Base-by-base conservation (phyloP, 92 coral and sea anemone species). In the Meandrina meandrites region DNA sequence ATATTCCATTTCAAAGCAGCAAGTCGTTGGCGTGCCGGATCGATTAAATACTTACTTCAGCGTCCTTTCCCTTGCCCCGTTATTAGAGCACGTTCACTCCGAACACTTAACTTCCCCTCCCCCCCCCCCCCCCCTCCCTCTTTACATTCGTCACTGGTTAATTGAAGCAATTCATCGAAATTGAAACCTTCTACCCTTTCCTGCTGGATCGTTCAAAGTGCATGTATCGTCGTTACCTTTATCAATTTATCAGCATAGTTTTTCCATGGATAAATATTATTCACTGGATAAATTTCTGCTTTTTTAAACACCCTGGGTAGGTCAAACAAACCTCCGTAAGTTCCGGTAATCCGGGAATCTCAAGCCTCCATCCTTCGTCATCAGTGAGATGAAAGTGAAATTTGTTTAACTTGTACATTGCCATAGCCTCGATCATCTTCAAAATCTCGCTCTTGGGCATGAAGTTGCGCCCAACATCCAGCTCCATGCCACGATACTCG, bases 301-400 rank as follows among this genome's bases (percentile, higher is more conserved):
- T 36, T 69, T 84, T 47, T 31, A 48, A 70, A 17, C 32, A 50
- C 34, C 73, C 88, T 7, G 82, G 81, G 45, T 67, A 32, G 24
- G 35, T 42, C 53, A n/a, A 30, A 70, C 92, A 58, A 14, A 90
- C 93, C 95, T 79, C 86, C 16, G 94, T 96, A 24, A 96, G 83
- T 78, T 94, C 98, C 34, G 94, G 93, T 54, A 96, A 91, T 83
- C 96, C 98, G 30, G 98, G 98, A 19, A 96, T 94, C 82, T 96
- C 94, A 58, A 96, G 90, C 32, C 98, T 93, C 98, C 98, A 96
- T 7, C 98, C 98, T 79, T 96, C 98, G 69, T 96, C 98, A 51
- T 96, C 98, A 66, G 96, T 90, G 92, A 96, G 84, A 66, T 96
- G 98, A 24, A 96, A 88, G 77, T 96, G 98, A 45, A 96, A 90